Conservation (phyloP, 2,797 vertebrate species). For the Halcyon leucocephala region DNA sequence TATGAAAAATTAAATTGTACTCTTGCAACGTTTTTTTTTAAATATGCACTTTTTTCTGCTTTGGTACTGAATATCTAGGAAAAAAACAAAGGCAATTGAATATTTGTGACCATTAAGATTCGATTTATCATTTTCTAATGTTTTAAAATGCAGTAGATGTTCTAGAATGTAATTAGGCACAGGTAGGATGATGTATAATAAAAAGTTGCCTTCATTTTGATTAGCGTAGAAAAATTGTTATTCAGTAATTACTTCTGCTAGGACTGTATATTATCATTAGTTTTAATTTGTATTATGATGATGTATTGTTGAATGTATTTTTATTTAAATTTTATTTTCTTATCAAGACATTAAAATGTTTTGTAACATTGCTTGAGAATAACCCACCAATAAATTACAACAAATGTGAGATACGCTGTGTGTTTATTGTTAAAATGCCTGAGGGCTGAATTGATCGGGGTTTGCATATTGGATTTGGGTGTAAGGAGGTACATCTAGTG, state of each 20-base stretch:
- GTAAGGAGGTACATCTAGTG: not conserved
- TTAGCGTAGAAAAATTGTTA: conserved; percentile 69
- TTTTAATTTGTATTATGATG: conserved; percentile 69
- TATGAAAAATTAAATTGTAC: not conserved
- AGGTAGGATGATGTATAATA: conserved; percentile 48
- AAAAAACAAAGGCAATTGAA: not conserved
- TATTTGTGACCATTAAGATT: conserved; percentile 34
- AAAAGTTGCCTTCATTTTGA: conserved; percentile 69
- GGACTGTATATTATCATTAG: conserved; percentile 73
- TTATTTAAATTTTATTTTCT: conserved; percentile 88
- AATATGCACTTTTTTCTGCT: conserved; percentile 73
- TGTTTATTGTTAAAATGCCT: not conserved
- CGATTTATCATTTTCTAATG: conserved; percentile 55
- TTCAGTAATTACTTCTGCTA: conserved; percentile 68
- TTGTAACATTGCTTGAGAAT: conserved; percentile 79
- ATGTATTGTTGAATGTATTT: conserved; percentile 82
- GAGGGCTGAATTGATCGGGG: not conserved
- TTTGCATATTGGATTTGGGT: not conserved
- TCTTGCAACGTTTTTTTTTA: not conserved
- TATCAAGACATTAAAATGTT: conserved; percentile 82
- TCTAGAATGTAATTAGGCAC: conserved; percentile 70
- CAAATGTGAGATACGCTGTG: not conserved
- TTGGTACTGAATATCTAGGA: conserved; percentile 65
- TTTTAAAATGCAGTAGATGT: conserved; percentile 62
- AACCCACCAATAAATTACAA: conserved; percentile 77